Evolutionary conservation across 2,797 vertebrate species (phyloP).

Genomic region (Eulemur coronatus): DNA sequence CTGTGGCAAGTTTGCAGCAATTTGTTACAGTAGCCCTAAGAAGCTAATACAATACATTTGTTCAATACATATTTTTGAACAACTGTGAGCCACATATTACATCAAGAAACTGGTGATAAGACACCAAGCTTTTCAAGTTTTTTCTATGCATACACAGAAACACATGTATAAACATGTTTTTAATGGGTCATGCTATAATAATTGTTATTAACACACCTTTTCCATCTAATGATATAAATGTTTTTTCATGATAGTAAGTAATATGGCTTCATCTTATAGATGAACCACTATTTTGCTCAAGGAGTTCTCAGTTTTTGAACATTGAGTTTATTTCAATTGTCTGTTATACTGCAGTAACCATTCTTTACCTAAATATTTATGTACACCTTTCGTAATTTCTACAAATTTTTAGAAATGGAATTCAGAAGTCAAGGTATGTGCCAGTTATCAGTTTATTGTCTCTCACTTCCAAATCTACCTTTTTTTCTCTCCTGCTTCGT

Average conservation of each 20-base stretch:
- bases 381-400: not conserved
- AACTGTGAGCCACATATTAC: not conserved
- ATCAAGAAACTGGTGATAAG: not conserved
- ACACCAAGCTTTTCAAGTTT: not conserved
- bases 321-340: not conserved
- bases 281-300: not conserved
- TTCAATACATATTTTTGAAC: not conserved
- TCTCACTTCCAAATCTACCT: not conserved
- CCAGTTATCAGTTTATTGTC: not conserved
- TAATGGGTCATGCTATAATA: not conserved
- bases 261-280: not conserved
- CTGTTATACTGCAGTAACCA: not conserved
- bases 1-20: not conserved
- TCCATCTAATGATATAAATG: not conserved
- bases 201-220: not conserved
- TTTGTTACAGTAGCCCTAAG: not conserved
- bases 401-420: not conserved
- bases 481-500: not conserved
- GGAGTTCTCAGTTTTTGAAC: not conserved
- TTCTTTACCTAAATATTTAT: not conserved
- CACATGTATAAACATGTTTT: not conserved
- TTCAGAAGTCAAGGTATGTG: not conserved
- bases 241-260: not conserved
- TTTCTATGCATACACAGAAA: not conserved
- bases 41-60: not conserved